Evolutionary conservation across 2,113 vertebrate genomes (phyloP).

Genomic region (Pheucticus melanocephalus): DNA sequence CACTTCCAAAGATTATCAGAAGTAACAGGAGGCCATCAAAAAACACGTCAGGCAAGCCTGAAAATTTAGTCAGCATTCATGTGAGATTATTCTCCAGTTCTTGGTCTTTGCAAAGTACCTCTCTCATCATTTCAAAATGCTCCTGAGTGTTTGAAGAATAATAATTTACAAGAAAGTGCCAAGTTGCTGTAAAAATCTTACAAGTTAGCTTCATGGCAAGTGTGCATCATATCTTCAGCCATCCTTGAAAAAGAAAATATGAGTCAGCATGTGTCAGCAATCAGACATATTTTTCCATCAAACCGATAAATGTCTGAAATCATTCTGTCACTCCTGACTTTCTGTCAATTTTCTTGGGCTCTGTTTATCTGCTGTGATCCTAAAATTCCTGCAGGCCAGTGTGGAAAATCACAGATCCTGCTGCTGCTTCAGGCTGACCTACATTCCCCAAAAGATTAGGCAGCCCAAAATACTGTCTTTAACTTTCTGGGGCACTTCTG

Average conservation of each 20-base stretch:
- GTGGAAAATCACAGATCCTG: neutral
- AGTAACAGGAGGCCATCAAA: neutral
- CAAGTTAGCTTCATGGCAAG: neutral
- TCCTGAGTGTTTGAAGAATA: neutral
- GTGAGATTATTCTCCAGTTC: neutral
- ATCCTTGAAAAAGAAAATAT: neutral
- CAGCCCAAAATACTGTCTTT: neutral
- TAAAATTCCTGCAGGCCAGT: neutral
- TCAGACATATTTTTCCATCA: neutral
- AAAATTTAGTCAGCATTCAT: neutral
- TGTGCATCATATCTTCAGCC: neutral
- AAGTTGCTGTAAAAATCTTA: neutral
- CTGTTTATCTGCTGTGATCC: neutral
- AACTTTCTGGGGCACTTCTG: neutral
- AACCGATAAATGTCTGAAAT: neutral
- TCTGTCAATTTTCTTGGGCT: neutral
- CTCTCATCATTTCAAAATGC: neutral
- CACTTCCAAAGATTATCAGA: neutral
- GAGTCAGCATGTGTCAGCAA: neutral
- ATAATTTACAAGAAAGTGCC: neutral
- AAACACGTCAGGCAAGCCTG: neutral
- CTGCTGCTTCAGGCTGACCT: conserved; percentile 7
- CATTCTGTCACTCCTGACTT: neutral
- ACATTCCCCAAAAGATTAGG: conserved; percentile 3
- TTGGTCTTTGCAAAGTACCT: neutral